Evolutionary conservation across 2,888 invertebrate genomes (phyloP).

Genomic region (Chrysodeixis includens): DNA sequence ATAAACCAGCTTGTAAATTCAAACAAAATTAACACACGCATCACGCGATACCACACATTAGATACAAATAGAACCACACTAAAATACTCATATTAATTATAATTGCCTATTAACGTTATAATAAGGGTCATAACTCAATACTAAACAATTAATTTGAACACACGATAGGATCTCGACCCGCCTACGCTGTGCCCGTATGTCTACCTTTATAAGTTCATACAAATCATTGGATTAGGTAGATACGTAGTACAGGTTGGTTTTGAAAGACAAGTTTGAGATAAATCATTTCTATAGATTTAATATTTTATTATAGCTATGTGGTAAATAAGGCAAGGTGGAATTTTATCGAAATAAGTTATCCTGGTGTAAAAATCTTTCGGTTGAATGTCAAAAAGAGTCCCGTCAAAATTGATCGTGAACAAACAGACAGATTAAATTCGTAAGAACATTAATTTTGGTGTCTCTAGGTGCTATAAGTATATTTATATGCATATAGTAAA

Average conservation of each 20-base stretch:
- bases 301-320: too few relatives aligned
- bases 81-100: slow-evolving; percentile 15
- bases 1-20: background rate
- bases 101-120: slow-evolving; percentile 48
- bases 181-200: slow-evolving; percentile 49
- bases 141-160: slow-evolving; percentile 48
- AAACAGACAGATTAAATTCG: too few relatives aligned
- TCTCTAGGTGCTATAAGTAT: too few relatives aligned
- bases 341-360: too few relatives aligned
- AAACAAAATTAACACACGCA: background rate
- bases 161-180: slow-evolving; percentile 38
- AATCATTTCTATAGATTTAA: too few relatives aligned
- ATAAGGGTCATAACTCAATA: slow-evolving; percentile 47
- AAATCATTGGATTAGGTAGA: slow-evolving; percentile 49
- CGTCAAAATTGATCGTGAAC: too few relatives aligned
- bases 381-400: too few relatives aligned
- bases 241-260: background rate
- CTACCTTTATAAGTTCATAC: slow-evolving; percentile 40
- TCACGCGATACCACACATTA: background rate
- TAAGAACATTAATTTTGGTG: too few relatives aligned
- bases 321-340: too few relatives aligned
- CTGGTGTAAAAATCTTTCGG: too few relatives aligned
- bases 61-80: background rate
- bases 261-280: background rate
- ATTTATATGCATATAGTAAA: too few relatives aligned